Evolutionary conservation across 35 echinoderm and acorn worm species (phyloP).

Genomic region (Heliocidaris tuberculata): DNA sequence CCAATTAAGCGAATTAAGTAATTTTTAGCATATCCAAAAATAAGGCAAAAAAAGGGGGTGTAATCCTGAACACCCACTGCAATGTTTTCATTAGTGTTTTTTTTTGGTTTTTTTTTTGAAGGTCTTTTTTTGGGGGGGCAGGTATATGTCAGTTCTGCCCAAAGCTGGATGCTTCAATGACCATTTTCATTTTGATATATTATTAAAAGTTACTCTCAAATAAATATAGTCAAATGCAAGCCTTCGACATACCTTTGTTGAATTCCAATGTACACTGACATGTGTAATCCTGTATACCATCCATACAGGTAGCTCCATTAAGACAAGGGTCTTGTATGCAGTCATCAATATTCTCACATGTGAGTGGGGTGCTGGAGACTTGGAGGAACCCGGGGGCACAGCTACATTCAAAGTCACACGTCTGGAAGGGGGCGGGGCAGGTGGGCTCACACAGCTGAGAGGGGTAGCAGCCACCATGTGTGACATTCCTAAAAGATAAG

Average conservation of each 20-base stretch:
- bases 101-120: too few relatives aligned
- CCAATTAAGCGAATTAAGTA: too few relatives aligned
- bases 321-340: conserved; percentile 81
- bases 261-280: conserved; percentile 90
- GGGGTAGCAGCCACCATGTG: conserved; percentile 84
- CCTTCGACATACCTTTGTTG: conserved; percentile 81
- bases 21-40: too few relatives aligned
- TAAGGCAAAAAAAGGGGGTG: too few relatives aligned
- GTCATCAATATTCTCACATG: conserved; percentile 88
- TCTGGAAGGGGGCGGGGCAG: conserved; percentile 72
- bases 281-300: conserved; percentile 89
- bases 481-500: conserved; percentile 70
- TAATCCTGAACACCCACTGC: too few relatives aligned
- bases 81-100: too few relatives aligned
- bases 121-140: too few relatives aligned
- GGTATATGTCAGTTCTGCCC: too few relatives aligned
- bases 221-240: too few relatives aligned
- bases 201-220: too few relatives aligned
- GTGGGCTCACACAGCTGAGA: conserved; percentile 80
- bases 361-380: conserved; percentile 56
- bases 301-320: conserved; percentile 92
- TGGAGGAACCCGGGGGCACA: conserved; percentile 79
- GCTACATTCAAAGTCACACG: conserved; percentile 84
- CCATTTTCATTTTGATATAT: too few relatives aligned
- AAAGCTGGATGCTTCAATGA: too few relatives aligned